Evolutionary conservation across 2,113 vertebrate species (phyloP), one percentile per base, ranked within the genome.

Genomic region (Hyla sarda): DNA sequence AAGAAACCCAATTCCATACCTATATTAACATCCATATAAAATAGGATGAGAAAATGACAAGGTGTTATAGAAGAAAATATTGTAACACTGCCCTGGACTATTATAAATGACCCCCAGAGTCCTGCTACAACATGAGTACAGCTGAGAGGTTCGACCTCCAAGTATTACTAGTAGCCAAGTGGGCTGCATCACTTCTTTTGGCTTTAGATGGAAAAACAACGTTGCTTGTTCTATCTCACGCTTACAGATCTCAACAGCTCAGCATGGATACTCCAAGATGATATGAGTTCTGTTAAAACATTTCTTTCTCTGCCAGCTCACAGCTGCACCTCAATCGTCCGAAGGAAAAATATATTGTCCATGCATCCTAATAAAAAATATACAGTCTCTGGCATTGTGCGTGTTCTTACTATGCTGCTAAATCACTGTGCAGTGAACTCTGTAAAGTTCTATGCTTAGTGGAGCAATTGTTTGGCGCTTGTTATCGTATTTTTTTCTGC

Each of bases 301-400:
- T 81, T 81, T 86, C 84, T 65, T 41, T 86, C 10, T 81, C 65
- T 86, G 77, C 84, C 84, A 81, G 75, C 50, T 80, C 84, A 69
- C 84, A 86, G 76, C 84, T 80, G 84, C 67, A 81, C 77, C 65
- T 81, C 48, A 58, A 45, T 58, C 45, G 73, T 85, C 67, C 19
- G 34, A 45, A 25, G 47, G n/a, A n/a, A 81, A 86, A 73, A 86
- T 81, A 81, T 81, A 81, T 81, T 41, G n/a, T 86, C 50, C 67
- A 73, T 86, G 77, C 50, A 80, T 86, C 77, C 65, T 60, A 86
- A 86, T 86, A 86, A 85, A 41, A 85, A 78, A 85, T 78, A 48
- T 81, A 81, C 56, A 58, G 56, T 78, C 54, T 85, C 47, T 85
- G 83, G 83, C 83, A 85, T 37, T 41, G 52, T 25, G 30, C 32